These are phyloP conservation scores for Sceliomorpha sp. DNA, from an alignment of 2,888 invertebrate species.

Conservation along the genomic window DNA sequence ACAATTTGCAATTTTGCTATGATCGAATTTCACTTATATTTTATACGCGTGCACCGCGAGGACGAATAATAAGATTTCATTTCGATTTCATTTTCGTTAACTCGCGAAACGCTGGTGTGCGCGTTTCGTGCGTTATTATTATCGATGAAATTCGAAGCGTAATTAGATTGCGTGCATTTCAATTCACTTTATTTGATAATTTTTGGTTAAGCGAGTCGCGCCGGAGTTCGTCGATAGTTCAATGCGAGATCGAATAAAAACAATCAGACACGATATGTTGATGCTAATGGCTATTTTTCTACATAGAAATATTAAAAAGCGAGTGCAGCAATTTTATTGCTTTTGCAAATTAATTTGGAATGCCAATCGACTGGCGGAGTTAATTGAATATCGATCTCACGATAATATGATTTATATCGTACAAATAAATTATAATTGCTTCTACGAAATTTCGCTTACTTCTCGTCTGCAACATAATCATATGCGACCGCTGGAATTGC, in stretches of 20 bases:
- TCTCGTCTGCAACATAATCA: constrained; percentile 14
- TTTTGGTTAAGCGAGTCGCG: constrained; percentile 2
- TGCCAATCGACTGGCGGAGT: constrained; percentile 23
- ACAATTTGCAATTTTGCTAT: too few species aligned
- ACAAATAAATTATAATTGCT: constrained; percentile 35
- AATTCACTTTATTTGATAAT: constrained; percentile 16
- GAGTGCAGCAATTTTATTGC: constrained; percentile 17
- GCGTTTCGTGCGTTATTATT: constrained; percentile 20
- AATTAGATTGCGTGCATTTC: constrained; percentile 21
- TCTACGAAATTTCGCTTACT: constrained; percentile 21
- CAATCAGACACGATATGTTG: not conserved
- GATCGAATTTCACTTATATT: too few species aligned
- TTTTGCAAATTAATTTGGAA: constrained; percentile 29
- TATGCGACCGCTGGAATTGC: constrained; percentile 10
- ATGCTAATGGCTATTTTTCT: not conserved
- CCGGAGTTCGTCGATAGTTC: constrained; percentile 1
- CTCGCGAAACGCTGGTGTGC: constrained; percentile 9
- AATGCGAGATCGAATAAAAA: constrained; percentile 3
- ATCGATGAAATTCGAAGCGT: constrained; percentile 22
- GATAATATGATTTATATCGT: constrained; percentile 34
- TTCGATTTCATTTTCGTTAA: constrained; percentile 31
- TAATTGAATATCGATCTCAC: constrained; percentile 42
- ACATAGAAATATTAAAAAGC: constrained; percentile 10
- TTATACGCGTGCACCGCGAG: constrained; percentile 1
- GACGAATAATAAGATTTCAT: constrained; percentile 22